phyloP scores from a whole-genome alignment of 2,113 vertebrate species.

The Sula dactylatra region DNA sequence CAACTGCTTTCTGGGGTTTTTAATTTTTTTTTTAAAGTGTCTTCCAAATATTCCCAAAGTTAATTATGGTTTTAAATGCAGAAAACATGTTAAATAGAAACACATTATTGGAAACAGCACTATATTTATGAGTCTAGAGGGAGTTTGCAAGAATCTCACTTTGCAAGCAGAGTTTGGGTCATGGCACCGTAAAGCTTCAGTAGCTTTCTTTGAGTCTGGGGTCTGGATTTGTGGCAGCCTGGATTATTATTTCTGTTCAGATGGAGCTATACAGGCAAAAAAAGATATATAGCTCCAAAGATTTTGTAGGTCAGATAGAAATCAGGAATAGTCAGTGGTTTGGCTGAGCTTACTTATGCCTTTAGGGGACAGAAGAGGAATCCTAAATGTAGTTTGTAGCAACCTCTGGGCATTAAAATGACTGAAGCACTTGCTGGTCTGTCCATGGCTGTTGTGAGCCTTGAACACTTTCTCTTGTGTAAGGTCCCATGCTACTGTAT shows the following conservation, averaged over 20 bases:
- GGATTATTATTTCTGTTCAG: background rate
- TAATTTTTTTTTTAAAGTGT: background rate
- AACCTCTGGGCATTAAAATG: background rate
- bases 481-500: background rate
- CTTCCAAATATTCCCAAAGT: background rate
- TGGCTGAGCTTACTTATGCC: background rate
- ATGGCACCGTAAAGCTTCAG: background rate
- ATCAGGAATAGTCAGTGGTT: background rate
- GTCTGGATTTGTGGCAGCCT: background rate
- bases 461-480: background rate
- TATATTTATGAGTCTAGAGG: background rate
- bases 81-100: background rate
- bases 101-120: background rate
- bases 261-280: background rate
- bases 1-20: background rate
- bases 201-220: background rate
- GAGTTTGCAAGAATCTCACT: background rate
- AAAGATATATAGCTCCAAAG: background rate
- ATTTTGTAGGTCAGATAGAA: background rate
- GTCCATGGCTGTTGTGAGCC: background rate
- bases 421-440: background rate
- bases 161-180: background rate
- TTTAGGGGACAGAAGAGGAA: background rate
- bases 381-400: background rate
- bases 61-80: constrained; percentile 21